A percentile compares a stretch with the other conserved stretches of the same genome.
phyloP scores from a whole-genome alignment of 2,113 vertebrate genomes.

The Oryzias celebensis region DNA sequence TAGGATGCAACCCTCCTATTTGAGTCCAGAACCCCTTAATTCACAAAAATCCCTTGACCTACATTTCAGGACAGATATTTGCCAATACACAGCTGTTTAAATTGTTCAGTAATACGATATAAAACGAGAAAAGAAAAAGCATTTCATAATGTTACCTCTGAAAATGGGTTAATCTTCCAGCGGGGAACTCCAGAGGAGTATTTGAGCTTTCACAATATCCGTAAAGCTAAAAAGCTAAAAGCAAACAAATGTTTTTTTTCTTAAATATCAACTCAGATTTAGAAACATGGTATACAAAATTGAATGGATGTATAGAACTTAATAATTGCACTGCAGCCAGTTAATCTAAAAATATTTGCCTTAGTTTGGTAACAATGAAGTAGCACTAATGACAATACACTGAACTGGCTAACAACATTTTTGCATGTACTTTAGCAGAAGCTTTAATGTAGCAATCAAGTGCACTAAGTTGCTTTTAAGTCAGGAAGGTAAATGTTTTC shows the following conservation, averaged over 20 bases:
- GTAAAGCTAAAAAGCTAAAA: slow-evolving; percentile 44
- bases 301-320: no score
- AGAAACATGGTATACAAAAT: no score
- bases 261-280: slow-evolving; percentile 17
- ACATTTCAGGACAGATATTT: slow-evolving; percentile 38
- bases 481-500: no score
- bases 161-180: slow-evolving; percentile 71
- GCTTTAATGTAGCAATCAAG: background rate
- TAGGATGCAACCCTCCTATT: background rate
- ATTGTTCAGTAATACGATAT: slow-evolving; percentile 39
- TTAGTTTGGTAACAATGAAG: no score
- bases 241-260: slow-evolving; percentile 24
- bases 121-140: slow-evolving; percentile 40
- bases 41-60: slow-evolving; percentile 56
- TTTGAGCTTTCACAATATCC: slow-evolving; percentile 61
- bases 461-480: no score
- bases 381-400: background rate
- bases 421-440: background rate
- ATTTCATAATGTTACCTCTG: slow-evolving; percentile 25
- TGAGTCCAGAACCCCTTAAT: slow-evolving; percentile 22
- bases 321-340: no score
- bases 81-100: slow-evolving; percentile 40
- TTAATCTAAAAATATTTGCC: no score
- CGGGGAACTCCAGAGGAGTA: slow-evolving; percentile 55
- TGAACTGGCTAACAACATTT: no score